phyloP scores from a whole-genome alignment of 1,140 invertebrate genomes.

The Amyelois transitella region DNA sequence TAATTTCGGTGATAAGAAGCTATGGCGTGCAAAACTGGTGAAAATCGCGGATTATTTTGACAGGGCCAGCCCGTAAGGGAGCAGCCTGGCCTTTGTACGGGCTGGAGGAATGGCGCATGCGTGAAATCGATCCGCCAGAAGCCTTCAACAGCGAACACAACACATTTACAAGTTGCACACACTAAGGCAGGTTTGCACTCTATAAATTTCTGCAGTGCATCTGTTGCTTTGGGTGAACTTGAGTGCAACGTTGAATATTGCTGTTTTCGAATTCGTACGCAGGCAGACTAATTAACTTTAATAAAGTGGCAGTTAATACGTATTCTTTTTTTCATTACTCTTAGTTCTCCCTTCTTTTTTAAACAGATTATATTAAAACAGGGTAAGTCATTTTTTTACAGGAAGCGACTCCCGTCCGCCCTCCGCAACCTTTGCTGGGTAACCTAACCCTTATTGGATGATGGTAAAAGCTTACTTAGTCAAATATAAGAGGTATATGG shows the following conservation, averaged over 20 bases:
- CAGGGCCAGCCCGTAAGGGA: conserved; percentile 37
- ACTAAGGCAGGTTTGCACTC: background rate
- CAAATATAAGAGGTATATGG: too few relatives aligned
- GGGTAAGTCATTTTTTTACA: too few relatives aligned
- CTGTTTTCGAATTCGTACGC: too few relatives aligned
- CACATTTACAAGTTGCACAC: conserved; percentile 8
- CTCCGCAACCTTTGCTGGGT: too few relatives aligned
- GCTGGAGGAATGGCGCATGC: conserved; percentile 39
- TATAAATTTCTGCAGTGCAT: background rate
- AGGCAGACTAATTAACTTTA: too few relatives aligned
- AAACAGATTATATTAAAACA: too few relatives aligned
- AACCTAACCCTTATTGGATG: too few relatives aligned
- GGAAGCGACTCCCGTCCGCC: too few relatives aligned
- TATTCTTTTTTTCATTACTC: too few relatives aligned
- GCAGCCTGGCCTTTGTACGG: conserved; percentile 55
- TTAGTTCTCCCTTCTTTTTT: too few relatives aligned
- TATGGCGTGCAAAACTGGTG: conserved; percentile 24
- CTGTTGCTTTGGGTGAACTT: background rate
- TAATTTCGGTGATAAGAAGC: conserved; percentile 6
- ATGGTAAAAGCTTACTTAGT: too few relatives aligned
- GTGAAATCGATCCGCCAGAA: conserved; percentile 51
- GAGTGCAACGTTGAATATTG: background rate
- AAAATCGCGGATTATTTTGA: conserved; percentile 56
- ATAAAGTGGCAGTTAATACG: too few relatives aligned
- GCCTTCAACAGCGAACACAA: conserved; percentile 18